Evolutionary conservation across 2,888 invertebrate species (phyloP).

Genomic region (Ellobium chinense): DNA sequence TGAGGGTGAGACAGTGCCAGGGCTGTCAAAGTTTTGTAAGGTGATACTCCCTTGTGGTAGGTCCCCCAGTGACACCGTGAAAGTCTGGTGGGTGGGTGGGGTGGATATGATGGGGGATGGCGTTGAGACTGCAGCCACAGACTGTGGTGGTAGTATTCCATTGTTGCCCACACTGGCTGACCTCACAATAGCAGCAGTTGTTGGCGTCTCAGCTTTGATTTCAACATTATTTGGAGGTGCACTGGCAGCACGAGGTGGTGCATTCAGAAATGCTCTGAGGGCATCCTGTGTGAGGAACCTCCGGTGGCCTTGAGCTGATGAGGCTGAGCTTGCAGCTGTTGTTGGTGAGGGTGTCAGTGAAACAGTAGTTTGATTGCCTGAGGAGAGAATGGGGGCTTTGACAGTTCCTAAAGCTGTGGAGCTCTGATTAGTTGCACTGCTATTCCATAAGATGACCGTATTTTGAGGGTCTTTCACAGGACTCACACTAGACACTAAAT

Average conservation of each 20-base stretch:
- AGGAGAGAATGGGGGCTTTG: constrained; percentile 2
- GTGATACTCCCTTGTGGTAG: constrained; percentile 44
- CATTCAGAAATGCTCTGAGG: constrained; percentile 51
- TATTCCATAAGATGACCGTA: constrained; percentile 32
- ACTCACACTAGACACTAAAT: constrained; percentile 41
- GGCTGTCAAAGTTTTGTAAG: constrained; percentile 23
- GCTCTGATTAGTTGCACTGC: background rate
- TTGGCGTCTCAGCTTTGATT: constrained; percentile 32
- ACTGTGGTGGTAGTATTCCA: constrained; percentile 24
- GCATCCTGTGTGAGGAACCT: constrained; percentile 53
- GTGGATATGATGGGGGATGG: constrained; percentile 33
- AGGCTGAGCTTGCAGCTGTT: background rate
- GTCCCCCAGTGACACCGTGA: constrained; percentile 48
- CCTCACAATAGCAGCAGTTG: constrained; percentile 57
- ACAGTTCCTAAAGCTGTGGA: background rate
- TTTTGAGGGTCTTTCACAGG: constrained; percentile 16
- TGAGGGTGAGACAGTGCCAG: background rate
- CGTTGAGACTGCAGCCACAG: constrained; percentile 18
- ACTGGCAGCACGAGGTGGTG: constrained; percentile 67
- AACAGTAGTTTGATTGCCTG: constrained; percentile 9
- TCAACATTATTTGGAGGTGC: constrained; percentile 61
- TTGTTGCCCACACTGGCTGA: constrained; percentile 71
- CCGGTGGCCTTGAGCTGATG: background rate
- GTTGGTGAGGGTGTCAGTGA: constrained; percentile 21
- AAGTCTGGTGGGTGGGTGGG: constrained; percentile 43